These are phyloP conservation scores for Gobio occitaniae DNA, from an alignment of 2,797 vertebrate species.

Conservation along the genomic window DNA sequence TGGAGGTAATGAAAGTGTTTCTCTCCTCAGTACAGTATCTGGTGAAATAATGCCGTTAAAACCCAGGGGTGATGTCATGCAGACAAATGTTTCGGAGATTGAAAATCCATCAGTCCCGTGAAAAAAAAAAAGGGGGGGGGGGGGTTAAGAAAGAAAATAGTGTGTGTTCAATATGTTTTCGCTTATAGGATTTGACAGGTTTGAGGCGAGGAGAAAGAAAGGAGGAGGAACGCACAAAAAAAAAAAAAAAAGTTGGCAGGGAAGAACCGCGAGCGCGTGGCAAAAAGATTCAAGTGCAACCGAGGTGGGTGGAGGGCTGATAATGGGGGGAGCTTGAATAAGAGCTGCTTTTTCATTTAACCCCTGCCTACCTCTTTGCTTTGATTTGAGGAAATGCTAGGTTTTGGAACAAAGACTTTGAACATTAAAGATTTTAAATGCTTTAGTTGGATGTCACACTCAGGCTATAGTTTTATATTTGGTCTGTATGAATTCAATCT, in stretches of 20 bases:
- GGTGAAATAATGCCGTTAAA: conserved; percentile 65
- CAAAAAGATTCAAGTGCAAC: conserved; percentile 64
- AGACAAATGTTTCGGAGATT: conserved; percentile 61
- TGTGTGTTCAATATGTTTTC: conserved; percentile 68
- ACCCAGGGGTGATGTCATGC: conserved; percentile 63
- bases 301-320: conserved; percentile 26
- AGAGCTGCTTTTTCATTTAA: conserved; percentile 52
- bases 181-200: conserved; percentile 66
- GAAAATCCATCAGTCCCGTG: conserved; percentile 69
- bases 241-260: conserved; percentile 62
- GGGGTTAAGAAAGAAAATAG: conserved; percentile 46
- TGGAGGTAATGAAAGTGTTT: conserved; percentile 63
- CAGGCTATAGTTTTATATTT: neutral
- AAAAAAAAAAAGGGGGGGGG: conserved; percentile 15
- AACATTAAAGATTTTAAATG: neutral
- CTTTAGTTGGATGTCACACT: neutral
- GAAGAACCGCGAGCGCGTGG: conserved; percentile 64
- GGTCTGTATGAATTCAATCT: neutral
- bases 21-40: conserved; percentile 53
- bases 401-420: neutral
- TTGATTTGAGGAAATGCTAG: neutral
- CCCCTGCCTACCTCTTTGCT: conserved; percentile 29
- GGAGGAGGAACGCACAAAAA: conserved; percentile 27
- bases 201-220: conserved; percentile 54
- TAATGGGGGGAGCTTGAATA: conserved; percentile 35